These are phyloP conservation scores for Penaeus indicus DNA, from an alignment of 1,140 invertebrate species.

Conservation along the genomic window DNA sequence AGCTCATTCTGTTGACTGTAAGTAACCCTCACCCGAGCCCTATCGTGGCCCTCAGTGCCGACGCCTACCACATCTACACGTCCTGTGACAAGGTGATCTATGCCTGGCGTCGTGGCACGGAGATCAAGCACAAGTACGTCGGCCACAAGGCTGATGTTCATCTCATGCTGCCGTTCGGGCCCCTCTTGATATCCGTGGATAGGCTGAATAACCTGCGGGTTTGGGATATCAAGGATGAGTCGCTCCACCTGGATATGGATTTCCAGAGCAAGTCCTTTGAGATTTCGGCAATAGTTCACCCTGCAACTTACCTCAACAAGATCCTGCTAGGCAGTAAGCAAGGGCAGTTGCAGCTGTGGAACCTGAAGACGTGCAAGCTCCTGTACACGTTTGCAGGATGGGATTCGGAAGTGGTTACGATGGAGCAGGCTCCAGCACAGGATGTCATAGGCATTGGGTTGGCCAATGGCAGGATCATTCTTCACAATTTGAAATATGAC, in stretches of 20 bases:
- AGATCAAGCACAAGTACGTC: conserved; percentile 85
- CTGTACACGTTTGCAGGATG: conserved; percentile 88
- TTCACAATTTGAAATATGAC: conserved; percentile 92
- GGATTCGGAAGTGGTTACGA: conserved; percentile 77
- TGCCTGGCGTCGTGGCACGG: conserved; percentile 89
- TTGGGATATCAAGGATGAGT: conserved; percentile 87
- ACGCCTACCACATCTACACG: conserved; percentile 87
- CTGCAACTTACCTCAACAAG: conserved; percentile 94
- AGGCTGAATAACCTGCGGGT: conserved; percentile 82
- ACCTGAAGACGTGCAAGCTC: conserved; percentile 83
- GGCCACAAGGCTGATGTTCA: conserved; percentile 83
- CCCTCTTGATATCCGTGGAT: conserved; percentile 89
- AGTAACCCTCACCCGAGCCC: conserved; percentile 85
- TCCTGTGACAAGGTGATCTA: conserved; percentile 82
- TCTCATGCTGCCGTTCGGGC: conserved; percentile 87
- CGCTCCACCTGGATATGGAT: conserved; percentile 71
- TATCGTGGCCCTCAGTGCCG: conserved; percentile 85
- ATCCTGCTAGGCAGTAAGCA: conserved; percentile 92
- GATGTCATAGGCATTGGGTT: conserved; percentile 92
- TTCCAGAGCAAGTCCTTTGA: conserved; percentile 82
- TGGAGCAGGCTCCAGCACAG: conserved; percentile 88
- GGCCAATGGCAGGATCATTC: conserved; percentile 82
- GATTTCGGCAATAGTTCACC: conserved; percentile 87
- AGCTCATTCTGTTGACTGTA: conserved; percentile 86
- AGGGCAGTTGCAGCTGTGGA: conserved; percentile 91